Conservation (phyloP, 2,797 vertebrate species). For the Etheostoma perlongum region DNA sequence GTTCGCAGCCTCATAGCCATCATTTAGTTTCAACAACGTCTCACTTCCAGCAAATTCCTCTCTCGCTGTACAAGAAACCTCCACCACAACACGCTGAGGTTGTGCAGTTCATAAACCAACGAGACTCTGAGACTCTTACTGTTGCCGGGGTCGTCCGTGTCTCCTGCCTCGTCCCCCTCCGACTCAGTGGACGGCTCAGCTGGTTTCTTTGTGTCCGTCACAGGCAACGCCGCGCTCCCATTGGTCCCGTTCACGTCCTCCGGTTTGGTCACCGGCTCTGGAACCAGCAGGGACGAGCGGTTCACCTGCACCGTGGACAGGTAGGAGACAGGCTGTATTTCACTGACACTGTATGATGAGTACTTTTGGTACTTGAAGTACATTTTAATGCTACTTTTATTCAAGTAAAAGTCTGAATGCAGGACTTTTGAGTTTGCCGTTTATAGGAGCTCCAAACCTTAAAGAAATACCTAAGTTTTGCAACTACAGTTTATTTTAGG, state of each 20-base stretch:
- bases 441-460: not conserved
- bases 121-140: constrained; percentile 39
- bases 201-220: constrained; percentile 82
- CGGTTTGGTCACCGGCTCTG: constrained; percentile 86
- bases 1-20: too few species aligned
- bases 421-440: not conserved
- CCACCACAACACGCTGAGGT: too few species aligned
- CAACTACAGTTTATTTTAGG: not conserved
- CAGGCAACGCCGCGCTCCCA: constrained; percentile 83
- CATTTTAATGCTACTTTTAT: not conserved
- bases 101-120: too few species aligned
- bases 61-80: too few species aligned
- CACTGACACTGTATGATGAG: not conserved
- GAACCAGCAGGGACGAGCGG: constrained; percentile 93
- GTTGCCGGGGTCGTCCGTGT: constrained; percentile 83
- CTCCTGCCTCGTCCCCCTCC: constrained; percentile 84
- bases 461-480: not conserved
- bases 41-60: too few species aligned
- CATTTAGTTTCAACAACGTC: too few species aligned
- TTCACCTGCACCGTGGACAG: constrained; percentile 85
- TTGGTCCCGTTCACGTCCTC: constrained; percentile 87
- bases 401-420: not conserved
- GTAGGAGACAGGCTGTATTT: not conserved
- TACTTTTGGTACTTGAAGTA: not conserved
- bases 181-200: constrained; percentile 91